Percentiles rank a stretch among this genome's conserved stretches.
Conservation (phyloP, 2,888 invertebrate species). For the Meteorus colon region DNA sequence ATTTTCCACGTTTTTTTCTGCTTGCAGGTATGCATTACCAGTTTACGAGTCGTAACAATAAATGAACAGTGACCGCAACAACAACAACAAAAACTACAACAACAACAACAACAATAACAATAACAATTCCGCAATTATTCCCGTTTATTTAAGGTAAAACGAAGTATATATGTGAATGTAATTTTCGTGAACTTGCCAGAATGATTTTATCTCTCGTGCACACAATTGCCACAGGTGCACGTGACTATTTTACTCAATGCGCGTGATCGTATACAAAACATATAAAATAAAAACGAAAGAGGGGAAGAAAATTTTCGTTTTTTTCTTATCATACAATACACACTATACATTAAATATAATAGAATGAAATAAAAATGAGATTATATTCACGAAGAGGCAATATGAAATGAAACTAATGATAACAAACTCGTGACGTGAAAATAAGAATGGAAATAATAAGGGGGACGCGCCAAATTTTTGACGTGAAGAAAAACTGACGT, state of each 20-base stretch:
- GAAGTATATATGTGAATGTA: slow-evolving; percentile 30
- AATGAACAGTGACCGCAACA: not conserved
- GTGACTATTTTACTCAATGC: slow-evolving; percentile 30
- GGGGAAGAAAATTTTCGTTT: slow-evolving; percentile 4
- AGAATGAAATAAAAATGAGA: slow-evolving; percentile 32
- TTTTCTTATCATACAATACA: not conserved
- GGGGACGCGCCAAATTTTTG: slow-evolving; percentile 32
- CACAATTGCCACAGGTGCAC: slow-evolving; percentile 23
- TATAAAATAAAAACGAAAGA: slow-evolving; percentile 7
- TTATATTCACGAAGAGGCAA: slow-evolving; percentile 29
- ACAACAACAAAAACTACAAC: not conserved
- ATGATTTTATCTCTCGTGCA: slow-evolving; percentile 30
- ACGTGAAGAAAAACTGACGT: slow-evolving; percentile 28
- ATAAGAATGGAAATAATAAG: slow-evolving; percentile 44
- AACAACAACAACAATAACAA: not conserved
- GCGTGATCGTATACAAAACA: slow-evolving; percentile 2
- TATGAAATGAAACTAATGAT: slow-evolving; percentile 43
- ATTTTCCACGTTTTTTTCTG: slow-evolving; percentile 32
- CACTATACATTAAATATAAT: slow-evolving; percentile 21
- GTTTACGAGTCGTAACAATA: slow-evolving; percentile 11
- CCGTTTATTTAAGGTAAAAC: slow-evolving; percentile 33
- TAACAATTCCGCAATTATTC: not conserved
- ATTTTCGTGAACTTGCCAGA: slow-evolving; percentile 18
- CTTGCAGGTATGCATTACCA: slow-evolving; percentile 41
- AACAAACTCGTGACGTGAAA: slow-evolving; percentile 45